phyloP scores from a whole-genome alignment of 2,113 vertebrate genomes.

The Myotis brandtii region DNA sequence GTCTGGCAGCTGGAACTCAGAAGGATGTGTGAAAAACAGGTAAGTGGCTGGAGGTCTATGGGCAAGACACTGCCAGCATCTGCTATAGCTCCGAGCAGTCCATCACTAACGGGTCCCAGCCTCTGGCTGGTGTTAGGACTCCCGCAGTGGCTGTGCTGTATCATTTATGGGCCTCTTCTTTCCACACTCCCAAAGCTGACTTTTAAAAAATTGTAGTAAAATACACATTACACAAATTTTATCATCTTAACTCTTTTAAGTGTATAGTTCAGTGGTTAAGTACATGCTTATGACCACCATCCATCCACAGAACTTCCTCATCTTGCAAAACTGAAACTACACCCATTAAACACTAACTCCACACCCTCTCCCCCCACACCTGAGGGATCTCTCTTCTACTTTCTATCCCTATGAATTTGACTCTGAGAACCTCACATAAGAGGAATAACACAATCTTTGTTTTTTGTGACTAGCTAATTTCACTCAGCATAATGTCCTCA shows the following conservation, averaged over 20 bases:
- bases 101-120: fast-evolving
- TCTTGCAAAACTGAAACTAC: neutral
- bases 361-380: too few species aligned
- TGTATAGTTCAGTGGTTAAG: neutral
- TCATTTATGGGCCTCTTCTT: neutral
- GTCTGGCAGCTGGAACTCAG: neutral
- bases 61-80: neutral
- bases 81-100: neutral
- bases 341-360: neutral
- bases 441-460: neutral
- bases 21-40: too few species aligned
- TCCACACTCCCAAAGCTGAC: neutral
- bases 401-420: neutral
- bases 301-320: neutral
- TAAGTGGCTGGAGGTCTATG: neutral
- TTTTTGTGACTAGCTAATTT: neutral
- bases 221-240: neutral
- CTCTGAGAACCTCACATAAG: neutral
- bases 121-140: neutral
- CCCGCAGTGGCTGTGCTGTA: neutral
- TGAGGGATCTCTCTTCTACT: neutral
- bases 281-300: neutral
- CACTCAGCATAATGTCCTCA: neutral
- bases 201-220: neutral
- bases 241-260: neutral